phyloP scores from a whole-genome alignment of 2,113 vertebrate genomes.

The Conger conger region DNA sequence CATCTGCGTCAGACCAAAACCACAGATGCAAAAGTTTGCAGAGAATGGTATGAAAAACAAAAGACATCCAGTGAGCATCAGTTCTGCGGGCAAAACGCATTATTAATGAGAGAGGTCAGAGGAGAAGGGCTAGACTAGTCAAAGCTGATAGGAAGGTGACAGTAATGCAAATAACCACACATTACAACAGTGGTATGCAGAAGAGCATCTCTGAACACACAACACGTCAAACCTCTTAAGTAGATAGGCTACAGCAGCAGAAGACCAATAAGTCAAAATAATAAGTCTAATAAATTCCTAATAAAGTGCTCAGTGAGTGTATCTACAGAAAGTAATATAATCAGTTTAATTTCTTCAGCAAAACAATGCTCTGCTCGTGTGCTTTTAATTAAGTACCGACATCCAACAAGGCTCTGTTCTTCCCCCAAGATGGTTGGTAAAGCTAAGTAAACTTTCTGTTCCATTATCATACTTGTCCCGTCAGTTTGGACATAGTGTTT shows the following conservation, averaged over 20 bases:
- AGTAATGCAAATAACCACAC: no score
- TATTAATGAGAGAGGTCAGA: no score
- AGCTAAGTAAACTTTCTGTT: background rate
- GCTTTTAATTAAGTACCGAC: background rate
- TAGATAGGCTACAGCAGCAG: no score
- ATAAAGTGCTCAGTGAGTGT: no score
- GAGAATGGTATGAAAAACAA: background rate
- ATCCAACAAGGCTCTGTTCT: background rate
- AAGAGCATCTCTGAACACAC: no score
- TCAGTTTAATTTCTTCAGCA: background rate
- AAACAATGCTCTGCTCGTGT: background rate
- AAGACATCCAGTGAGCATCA: background rate
- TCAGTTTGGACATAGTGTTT: conserved; percentile 38
- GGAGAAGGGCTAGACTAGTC: no score
- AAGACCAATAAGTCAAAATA: no score
- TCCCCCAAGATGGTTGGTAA: background rate
- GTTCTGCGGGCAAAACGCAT: no score
- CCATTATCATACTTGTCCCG: conserved; percentile 21
- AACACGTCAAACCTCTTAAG: no score
- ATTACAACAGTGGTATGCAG: no score
- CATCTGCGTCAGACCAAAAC: conserved; percentile 51
- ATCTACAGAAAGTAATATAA: background rate
- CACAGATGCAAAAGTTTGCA: conserved; percentile 22
- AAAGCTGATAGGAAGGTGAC: no score
- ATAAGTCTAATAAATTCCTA: no score